Percentiles rank a stretch among this genome's conserved stretches.
Evolutionary conservation across 2,888 invertebrate species (phyloP).

Genomic region (Ophion costatus): DNA sequence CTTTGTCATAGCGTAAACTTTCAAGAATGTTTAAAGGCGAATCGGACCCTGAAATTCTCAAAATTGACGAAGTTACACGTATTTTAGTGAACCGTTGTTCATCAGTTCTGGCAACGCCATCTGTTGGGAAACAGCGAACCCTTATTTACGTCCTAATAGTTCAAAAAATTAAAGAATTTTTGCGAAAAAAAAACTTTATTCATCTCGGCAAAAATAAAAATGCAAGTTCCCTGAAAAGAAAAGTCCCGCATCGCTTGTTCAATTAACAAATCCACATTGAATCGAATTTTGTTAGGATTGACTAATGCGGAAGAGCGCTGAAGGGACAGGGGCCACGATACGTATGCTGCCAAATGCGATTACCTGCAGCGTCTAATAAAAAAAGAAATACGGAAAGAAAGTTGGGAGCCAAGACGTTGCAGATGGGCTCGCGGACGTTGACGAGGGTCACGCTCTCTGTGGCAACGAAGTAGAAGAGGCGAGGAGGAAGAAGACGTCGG

Average conservation of each 20-base stretch:
- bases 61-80: no score
- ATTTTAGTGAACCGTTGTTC: no score
- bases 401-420: conserved; percentile 25
- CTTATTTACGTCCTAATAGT: no score
- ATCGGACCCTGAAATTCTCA: no score
- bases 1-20: no score
- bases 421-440: conserved; percentile 63
- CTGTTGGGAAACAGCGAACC: no score
- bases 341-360: conserved; percentile 47
- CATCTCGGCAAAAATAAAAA: no score
- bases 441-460: conserved; percentile 61
- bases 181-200: no score
- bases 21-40: no score
- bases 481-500: conserved; percentile 57
- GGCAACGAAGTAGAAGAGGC: conserved; percentile 28
- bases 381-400: conserved; percentile 19
- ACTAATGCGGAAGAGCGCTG: conserved; percentile 5
- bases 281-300: neutral
- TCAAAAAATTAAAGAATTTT: no score
- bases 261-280: no score
- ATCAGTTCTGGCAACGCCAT: no score
- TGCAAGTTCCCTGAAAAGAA: neutral
- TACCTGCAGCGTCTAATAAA: conserved; percentile 45
- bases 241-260: neutral
- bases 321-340: neutral